Evolutionary conservation across 2,113 vertebrate species (phyloP).

Genomic region (Scortum barcoo): DNA sequence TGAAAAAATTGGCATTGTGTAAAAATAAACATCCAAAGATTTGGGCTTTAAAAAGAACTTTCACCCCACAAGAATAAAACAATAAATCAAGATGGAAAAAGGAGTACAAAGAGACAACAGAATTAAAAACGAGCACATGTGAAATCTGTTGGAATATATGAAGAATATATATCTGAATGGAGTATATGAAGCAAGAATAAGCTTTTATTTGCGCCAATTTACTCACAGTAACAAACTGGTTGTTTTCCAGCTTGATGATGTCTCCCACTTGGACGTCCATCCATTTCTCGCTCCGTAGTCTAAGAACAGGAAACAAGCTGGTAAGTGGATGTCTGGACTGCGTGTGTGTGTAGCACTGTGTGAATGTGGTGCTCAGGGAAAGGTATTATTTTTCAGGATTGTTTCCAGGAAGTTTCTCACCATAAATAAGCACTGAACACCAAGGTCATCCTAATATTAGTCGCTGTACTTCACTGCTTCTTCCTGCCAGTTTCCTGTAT

Average conservation of each 20-base stretch:
- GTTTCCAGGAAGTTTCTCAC: slow-evolving; percentile 14
- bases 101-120: neutral
- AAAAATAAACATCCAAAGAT: neutral
- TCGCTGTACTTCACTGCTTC: neutral
- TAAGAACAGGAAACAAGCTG: slow-evolving; percentile 74
- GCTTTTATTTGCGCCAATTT: neutral
- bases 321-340: neutral
- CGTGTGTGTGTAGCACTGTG: neutral
- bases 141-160: neutral
- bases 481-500: slow-evolving; percentile 55
- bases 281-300: slow-evolving; percentile 92
- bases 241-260: slow-evolving; percentile 96
- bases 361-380: neutral
- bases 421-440: slow-evolving; percentile 16
- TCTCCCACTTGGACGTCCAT: slow-evolving; percentile 96
- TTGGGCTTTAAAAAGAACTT: no score
- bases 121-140: neutral
- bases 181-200: neutral
- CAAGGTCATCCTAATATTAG: slow-evolving; percentile 43
- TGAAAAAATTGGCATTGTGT: neutral
- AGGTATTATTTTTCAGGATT: neutral
- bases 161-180: no score
- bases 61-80: neutral
- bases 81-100: neutral
- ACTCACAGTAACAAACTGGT: slow-evolving; percentile 94